Percentiles rank a stretch among this genome's conserved stretches.
Evolutionary conservation across 2,888 invertebrate genomes (phyloP).

Genomic region (Drosophila glabriapex): DNA sequence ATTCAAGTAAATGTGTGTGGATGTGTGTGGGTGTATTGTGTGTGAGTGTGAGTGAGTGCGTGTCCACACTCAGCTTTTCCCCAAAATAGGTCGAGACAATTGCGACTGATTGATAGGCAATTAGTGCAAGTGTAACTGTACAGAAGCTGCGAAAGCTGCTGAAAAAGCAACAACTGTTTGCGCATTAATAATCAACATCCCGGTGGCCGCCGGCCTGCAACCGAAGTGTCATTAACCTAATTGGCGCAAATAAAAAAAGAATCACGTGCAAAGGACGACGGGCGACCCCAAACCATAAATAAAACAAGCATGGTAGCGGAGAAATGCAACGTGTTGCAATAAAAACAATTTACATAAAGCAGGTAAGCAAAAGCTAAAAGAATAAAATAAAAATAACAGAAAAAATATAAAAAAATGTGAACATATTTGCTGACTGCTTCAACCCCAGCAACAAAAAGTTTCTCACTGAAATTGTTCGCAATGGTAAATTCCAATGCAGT

Average conservation of each 20-base stretch:
- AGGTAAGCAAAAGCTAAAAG: constrained; percentile 58
- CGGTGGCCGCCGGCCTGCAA: constrained; percentile 32
- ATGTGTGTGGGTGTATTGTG: neutral
- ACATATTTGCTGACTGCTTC: constrained; percentile 31
- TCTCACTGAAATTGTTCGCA: constrained; percentile 29
- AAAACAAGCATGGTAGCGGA: constrained; percentile 32
- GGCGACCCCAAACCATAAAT: constrained; percentile 32
- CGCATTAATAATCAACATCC: constrained; percentile 67
- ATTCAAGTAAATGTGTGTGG: constrained; percentile 63
- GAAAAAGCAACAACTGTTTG: constrained; percentile 44
- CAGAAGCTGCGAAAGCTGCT: constrained; percentile 39
- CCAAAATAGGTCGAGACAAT: constrained; percentile 48
- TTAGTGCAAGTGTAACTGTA: constrained; percentile 59
- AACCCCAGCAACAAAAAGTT: constrained; percentile 6
- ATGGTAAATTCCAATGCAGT: constrained; percentile 69
- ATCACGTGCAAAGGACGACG: constrained; percentile 28
- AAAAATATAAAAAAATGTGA: constrained; percentile 12
- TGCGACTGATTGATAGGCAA: constrained; percentile 72
- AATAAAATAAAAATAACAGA: constrained; percentile 17
- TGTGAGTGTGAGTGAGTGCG: neutral
- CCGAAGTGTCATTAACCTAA: constrained; percentile 80
- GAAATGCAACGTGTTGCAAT: constrained; percentile 80
- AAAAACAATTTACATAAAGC: constrained; percentile 78
- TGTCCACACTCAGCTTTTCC: neutral
- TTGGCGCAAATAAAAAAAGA: constrained; percentile 58